Evolutionary conservation across 2,113 vertebrate genomes (phyloP).

Genomic region (Rhynchomys soricoides): DNA sequence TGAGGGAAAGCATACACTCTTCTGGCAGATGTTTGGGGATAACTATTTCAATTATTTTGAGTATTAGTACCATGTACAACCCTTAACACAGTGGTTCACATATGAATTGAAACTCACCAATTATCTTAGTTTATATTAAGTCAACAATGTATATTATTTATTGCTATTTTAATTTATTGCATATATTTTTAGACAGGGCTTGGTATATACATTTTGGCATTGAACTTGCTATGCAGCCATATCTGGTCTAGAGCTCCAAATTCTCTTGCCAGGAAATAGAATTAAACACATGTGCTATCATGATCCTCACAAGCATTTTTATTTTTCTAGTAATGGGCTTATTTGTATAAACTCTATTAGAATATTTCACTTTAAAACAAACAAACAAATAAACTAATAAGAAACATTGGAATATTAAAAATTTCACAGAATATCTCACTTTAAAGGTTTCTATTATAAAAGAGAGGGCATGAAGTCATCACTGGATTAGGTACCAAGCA

Average conservation of each 20-base stretch:
- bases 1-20: background rate
- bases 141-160: slow-evolving; percentile 15
- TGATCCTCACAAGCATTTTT: background rate
- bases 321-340: background rate
- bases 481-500: background rate
- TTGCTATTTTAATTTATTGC: background rate
- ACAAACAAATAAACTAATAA: background rate
- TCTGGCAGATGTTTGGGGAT: background rate
- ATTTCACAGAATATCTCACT: background rate
- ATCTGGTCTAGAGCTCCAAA: background rate
- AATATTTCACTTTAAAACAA: background rate
- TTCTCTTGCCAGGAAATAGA: background rate
- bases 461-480: background rate
- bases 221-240: background rate
- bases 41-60: background rate
- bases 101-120: background rate
- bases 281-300: background rate
- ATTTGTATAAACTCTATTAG: background rate
- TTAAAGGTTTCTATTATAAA: background rate
- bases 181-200: background rate
- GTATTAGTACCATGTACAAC: background rate
- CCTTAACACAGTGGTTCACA: background rate
- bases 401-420: background rate
- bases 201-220: background rate
- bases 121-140: slow-evolving; percentile 35